Evolutionary conservation across 30 jellyfish, hydroid and myxozoan genomes (phyloP), one percentile per base, ranked within the genome.

Genomic region (Haliclystus octoradiatus): DNA sequence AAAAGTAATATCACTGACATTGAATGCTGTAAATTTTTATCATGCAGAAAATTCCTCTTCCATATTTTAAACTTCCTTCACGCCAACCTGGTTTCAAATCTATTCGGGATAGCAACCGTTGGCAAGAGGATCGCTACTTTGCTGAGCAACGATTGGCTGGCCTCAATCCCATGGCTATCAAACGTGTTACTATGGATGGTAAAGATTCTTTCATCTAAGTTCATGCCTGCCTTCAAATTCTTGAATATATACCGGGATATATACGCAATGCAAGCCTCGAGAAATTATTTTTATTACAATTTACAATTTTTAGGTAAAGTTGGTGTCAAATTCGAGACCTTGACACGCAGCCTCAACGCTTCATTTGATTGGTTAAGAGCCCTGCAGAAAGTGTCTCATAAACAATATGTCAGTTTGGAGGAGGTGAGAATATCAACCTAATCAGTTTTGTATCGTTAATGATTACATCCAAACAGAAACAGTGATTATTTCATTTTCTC

Each of bases 101-200:
- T 62, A 77, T 89, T 31, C 62, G 71, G 2, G 73, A 60, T n/a
- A 73, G 77, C 65, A 88, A 68, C 26, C 63, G 50, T n/a, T 89
- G 98, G 98, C 64, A 49, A 70, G 22, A 67, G 2, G 94, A 89
- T 46, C 71, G 66, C 33, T 33, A 60, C 3, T 89, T 89, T 52
- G 94, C 80, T 0, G 95, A 89, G 72, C 93, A 88, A 60, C 70
- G 98, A 34, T 64, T 89, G 73, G 98, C 98, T 34, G 95, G 94
- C 31, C 75, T 74, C 63, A 81, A 88, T 64, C 94, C 98, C 1
- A 81, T 73, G 89, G 78, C 79, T 33, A 68, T 89, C 5, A 81
- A 78, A 71, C 69, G 62, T 24, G 95, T 89, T 63, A 73, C 94
- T 4, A 33, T 7, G 23, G 68, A 52, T 13, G 94, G 94, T 81